Conservation (phyloP, 2,113 vertebrate genomes). For the Dipodomys stephensi region DNA sequence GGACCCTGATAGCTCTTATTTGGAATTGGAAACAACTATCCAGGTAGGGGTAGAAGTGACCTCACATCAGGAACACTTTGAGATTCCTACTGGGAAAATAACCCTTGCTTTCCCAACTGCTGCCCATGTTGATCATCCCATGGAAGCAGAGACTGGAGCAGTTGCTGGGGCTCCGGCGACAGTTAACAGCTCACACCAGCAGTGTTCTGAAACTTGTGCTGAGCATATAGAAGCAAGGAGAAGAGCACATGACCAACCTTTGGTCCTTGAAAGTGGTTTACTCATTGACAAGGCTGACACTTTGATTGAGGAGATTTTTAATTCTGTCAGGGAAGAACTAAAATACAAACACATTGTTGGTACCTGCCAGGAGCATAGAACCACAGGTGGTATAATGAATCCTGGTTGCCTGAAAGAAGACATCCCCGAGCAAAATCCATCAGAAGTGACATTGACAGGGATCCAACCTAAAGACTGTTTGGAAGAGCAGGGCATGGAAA, state of each 20-base stretch:
- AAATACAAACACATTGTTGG: constrained; percentile 66
- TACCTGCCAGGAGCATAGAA: constrained; percentile 67
- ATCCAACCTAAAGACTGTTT: constrained; percentile 68
- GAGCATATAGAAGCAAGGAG: not conserved
- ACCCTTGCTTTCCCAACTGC: not conserved
- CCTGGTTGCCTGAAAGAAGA: constrained; percentile 46
- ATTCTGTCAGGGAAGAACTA: constrained; percentile 83
- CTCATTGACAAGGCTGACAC: constrained; percentile 81
- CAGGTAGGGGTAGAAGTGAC: not conserved
- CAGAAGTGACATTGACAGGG: constrained; percentile 66
- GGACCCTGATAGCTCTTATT: not conserved
- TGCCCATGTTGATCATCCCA: not conserved
- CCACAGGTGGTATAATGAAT: constrained; percentile 67
- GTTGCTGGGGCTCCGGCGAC: constrained; percentile 68
- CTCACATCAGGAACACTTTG: not conserved
- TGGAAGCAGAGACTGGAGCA: constrained; percentile 54
- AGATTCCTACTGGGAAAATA: not conserved
- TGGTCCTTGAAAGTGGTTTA: constrained; percentile 71
- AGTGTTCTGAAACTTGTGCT: constrained; percentile 72
- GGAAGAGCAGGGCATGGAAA: constrained; percentile 62
- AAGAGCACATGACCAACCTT: constrained; percentile 43
- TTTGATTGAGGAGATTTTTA: constrained; percentile 80
- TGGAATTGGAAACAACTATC: constrained; percentile 43
- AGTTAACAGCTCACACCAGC: constrained; percentile 71
- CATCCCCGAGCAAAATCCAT: constrained; percentile 57